Conservation (phyloP, 2,797 vertebrate species). For the Tauraco hartlaubi region DNA sequence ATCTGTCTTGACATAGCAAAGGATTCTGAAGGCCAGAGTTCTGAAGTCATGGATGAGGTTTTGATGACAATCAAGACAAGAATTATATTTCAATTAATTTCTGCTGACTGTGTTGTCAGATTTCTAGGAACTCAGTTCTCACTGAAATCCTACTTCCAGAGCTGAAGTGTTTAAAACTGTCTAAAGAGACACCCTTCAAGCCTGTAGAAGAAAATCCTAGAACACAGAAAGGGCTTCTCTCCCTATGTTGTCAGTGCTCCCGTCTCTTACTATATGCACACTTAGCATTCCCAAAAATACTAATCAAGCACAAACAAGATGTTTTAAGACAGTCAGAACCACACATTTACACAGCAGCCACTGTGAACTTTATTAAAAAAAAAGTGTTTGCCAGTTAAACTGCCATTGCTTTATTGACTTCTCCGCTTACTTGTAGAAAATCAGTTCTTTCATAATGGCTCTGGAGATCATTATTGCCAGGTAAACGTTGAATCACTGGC, state of each 20-base stretch:
- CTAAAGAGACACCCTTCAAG: neutral
- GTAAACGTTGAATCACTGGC: neutral
- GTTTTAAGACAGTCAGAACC: constrained; percentile 26
- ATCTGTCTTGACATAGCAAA: neutral
- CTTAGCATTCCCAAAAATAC: neutral
- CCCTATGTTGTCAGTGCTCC: neutral
- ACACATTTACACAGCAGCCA: constrained; percentile 53
- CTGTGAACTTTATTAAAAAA: constrained; percentile 61
- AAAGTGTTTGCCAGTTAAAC: constrained; percentile 40
- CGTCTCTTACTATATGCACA: neutral
- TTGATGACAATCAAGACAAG: neutral
- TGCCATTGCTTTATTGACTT: constrained; percentile 8
- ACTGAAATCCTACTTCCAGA: constrained; percentile 6
- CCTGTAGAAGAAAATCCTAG: neutral
- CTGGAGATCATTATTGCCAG: neutral
- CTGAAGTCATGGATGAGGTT: neutral
- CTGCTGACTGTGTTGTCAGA: neutral
- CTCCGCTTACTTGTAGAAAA: neutral
- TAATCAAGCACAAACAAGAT: neutral
- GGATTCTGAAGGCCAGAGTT: neutral
- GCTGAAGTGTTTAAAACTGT: neutral
- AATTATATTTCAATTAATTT: neutral
- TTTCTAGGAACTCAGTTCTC: neutral
- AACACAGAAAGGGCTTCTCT: neutral
- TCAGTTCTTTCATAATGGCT: constrained; percentile 2